phyloP scores from a whole-genome alignment of 1,140 invertebrate species.

The Drosophila dunni region DNA sequence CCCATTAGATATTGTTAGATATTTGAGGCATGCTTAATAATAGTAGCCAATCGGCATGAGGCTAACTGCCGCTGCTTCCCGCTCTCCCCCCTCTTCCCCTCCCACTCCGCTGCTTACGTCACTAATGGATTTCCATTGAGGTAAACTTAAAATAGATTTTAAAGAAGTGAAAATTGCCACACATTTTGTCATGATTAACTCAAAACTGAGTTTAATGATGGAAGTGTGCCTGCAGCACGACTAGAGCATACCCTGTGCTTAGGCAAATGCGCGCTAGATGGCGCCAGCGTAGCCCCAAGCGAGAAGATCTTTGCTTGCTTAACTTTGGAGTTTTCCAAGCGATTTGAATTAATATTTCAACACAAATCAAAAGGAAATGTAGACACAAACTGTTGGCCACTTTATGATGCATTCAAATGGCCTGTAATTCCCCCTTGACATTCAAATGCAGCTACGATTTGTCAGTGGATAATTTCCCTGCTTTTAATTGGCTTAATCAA shows the following conservation, averaged over 20 bases:
- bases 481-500: not conserved
- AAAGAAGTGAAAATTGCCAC: conserved; percentile 19
- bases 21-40: conserved; percentile 4
- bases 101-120: conserved; percentile 6
- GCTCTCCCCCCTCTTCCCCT: too few species aligned
- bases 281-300: too few species aligned
- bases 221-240: too few species aligned
- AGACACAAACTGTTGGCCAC: not conserved
- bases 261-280: not conserved
- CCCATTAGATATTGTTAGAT: conserved; percentile 18
- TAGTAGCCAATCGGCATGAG: conserved; percentile 13
- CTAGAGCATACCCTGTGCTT: too few species aligned
- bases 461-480: conserved; percentile 28
- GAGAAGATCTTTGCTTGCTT: too few species aligned
- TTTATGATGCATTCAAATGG: not conserved
- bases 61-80: too few species aligned
- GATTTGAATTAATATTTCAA: too few species aligned
- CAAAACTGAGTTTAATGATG: not conserved
- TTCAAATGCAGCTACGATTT: conserved; percentile 32
- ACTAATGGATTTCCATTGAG: conserved; percentile 26
- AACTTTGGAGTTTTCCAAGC: too few species aligned
- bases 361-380: too few species aligned
- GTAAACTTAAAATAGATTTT: not conserved
- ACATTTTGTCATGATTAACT: conserved; percentile 13
- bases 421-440: conserved; percentile 39